These are phyloP conservation scores for Poecilobothrus nobilitatus DNA, from an alignment of 2,888 invertebrate species.

Conservation along the genomic window DNA sequence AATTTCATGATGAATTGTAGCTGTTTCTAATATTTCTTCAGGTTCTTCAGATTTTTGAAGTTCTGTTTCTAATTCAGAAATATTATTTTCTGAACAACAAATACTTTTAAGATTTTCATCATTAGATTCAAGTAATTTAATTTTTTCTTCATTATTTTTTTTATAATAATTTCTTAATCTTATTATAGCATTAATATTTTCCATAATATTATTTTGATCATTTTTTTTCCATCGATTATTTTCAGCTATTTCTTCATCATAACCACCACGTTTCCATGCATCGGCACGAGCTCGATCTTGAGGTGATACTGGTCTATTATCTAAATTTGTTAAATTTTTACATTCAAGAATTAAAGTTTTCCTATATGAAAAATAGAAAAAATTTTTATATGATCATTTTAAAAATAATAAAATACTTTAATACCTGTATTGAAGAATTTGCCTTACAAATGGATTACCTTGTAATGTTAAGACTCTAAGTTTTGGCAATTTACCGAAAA, in stretches of 20 bases:
- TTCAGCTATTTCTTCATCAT: slow-evolving; percentile 40
- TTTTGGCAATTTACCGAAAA: slow-evolving; percentile 58
- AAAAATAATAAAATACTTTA: not conserved
- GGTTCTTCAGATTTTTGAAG: not conserved
- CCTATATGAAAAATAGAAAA: slow-evolving; percentile 37
- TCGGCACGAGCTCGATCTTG: slow-evolving; percentile 85
- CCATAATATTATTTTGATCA: slow-evolving; percentile 38
- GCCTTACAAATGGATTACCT: slow-evolving; percentile 81
- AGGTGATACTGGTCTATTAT: slow-evolving; percentile 84
- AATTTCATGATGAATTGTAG: too few relatives aligned
- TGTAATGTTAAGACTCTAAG: slow-evolving; percentile 73
- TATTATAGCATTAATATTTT: slow-evolving; percentile 33
- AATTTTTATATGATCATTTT: not conserved
- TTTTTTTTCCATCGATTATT: slow-evolving; percentile 37
- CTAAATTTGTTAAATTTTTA: slow-evolving; percentile 61
- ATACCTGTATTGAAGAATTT: slow-evolving; percentile 64
- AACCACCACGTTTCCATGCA: slow-evolving; percentile 64
- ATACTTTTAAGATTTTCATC: not conserved
- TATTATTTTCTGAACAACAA: not conserved
- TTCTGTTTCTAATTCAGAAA: not conserved
- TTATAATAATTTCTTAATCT: not conserved
- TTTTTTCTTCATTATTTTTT: not conserved
- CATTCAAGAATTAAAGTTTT: slow-evolving; percentile 67
- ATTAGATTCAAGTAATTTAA: not conserved
- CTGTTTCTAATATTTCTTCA: not conserved